phyloP scores from a whole-genome alignment of 2,113 vertebrate genomes.

The Rhinichthys klamathensis region DNA sequence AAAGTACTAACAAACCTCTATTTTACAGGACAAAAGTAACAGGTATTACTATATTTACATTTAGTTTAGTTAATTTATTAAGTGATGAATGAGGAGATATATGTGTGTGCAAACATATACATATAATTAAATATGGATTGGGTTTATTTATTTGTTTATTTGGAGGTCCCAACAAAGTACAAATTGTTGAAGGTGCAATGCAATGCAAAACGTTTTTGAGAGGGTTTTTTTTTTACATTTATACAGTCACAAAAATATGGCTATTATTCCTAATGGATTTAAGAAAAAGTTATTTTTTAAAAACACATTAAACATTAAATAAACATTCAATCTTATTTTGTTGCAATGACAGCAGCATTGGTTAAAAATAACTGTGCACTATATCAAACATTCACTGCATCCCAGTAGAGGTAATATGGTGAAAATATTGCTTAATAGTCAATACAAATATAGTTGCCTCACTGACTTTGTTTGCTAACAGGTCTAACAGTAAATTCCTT shows the following conservation, averaged over 20 bases:
- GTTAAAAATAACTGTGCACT: background rate
- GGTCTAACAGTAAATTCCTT: conserved; percentile 15
- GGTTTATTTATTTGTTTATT: too few relatives aligned
- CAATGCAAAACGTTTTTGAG: background rate
- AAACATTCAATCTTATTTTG: too few relatives aligned
- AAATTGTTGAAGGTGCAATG: background rate
- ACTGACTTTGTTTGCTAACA: background rate
- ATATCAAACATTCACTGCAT: background rate
- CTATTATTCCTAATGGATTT: too few relatives aligned
- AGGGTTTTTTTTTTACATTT: background rate
- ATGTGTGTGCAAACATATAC: too few relatives aligned
- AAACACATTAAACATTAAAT: too few relatives aligned
- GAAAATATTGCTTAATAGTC: background rate
- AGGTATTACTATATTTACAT: background rate
- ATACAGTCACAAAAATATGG: too few relatives aligned
- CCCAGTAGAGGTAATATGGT: background rate
- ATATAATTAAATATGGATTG: background rate
- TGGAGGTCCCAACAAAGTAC: too few relatives aligned
- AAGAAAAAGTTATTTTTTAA: too few relatives aligned
- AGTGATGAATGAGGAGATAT: background rate
- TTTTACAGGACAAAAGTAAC: background rate
- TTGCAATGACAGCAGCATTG: too few relatives aligned
- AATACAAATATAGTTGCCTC: background rate
- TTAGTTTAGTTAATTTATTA: background rate
- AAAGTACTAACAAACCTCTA: conserved; percentile 41